Evolutionary conservation across 2,113 vertebrate genomes (phyloP).

Genomic region (Grallaria varia): DNA sequence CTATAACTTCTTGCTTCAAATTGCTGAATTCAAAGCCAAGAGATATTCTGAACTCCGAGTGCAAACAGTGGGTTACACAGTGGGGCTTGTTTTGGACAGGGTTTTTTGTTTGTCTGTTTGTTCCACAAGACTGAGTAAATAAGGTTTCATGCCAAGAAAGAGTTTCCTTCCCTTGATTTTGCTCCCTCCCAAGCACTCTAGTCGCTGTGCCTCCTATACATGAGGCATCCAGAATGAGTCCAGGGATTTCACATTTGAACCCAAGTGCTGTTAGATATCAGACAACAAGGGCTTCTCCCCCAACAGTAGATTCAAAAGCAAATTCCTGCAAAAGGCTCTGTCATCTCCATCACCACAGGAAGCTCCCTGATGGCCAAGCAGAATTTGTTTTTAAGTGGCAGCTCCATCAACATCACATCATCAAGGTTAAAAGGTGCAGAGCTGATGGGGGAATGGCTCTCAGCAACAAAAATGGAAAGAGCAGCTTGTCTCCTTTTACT

Average conservation of each 20-base stretch:
- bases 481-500: not conserved
- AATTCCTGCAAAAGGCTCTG: constrained; percentile 6
- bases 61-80: constrained; percentile 7
- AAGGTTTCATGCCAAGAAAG: constrained; percentile 3
- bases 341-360: not conserved
- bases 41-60: not conserved
- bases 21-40: not conserved
- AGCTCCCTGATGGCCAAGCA: constrained; percentile 14
- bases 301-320: not conserved
- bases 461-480: constrained; percentile 32
- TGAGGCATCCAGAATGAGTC: constrained; percentile 30
- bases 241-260: constrained; percentile 39
- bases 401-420: constrained; percentile 53
- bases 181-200: not conserved
- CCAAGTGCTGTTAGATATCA: not conserved
- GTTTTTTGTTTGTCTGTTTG: constrained; percentile 43
- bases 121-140: constrained; percentile 19
- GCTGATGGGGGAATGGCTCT: not conserved
- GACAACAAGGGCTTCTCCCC: not conserved
- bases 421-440: constrained; percentile 10
- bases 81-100: constrained; percentile 3
- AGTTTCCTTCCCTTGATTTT: not conserved
- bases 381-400: constrained; percentile 46
- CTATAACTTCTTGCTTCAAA: not conserved
- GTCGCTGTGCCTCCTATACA: not conserved